A percentile compares a stretch with the other conserved stretches of the same genome.
Conservation (phyloP, 1,140 invertebrate species). For the Drosophila simulans region DNA sequence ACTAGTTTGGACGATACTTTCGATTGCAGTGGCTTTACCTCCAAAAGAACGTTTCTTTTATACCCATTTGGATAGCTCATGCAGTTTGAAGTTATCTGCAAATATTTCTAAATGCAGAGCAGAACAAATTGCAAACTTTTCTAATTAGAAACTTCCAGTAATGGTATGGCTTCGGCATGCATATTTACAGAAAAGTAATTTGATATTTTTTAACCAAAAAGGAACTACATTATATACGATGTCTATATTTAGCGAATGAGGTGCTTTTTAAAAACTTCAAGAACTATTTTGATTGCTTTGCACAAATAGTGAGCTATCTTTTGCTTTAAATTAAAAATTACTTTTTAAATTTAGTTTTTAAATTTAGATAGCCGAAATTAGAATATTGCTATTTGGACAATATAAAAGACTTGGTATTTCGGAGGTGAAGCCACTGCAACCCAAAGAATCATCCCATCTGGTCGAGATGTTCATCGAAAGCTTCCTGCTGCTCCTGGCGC, state of each 20-base stretch:
- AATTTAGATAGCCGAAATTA: too few species aligned
- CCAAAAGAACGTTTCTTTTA: neutral
- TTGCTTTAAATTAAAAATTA: too few species aligned
- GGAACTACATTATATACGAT: too few species aligned
- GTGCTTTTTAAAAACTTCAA: too few species aligned
- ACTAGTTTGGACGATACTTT: neutral
- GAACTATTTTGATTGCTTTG: too few species aligned
- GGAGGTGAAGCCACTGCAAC: neutral
- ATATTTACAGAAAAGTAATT: neutral
- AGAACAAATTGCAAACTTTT: neutral
- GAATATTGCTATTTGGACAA: too few species aligned
- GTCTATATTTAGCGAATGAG: too few species aligned
- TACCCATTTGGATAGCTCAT: neutral
- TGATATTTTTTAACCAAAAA: too few species aligned
- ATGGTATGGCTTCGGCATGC: neutral
- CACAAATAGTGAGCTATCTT: too few species aligned
- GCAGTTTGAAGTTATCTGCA: neutral
- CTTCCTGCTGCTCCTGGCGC: neutral
- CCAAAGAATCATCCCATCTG: neutral
- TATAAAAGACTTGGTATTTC: too few species aligned
- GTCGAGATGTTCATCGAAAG: slow-evolving; percentile 1
- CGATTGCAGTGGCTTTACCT: neutral
- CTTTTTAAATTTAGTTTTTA: neutral
- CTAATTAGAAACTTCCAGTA: neutral
- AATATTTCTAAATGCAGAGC: neutral